Evolutionary conservation across 30 jellyfish, hydroid and myxozoan genomes (phyloP).

Genomic region (Turritopsis rubra): DNA sequence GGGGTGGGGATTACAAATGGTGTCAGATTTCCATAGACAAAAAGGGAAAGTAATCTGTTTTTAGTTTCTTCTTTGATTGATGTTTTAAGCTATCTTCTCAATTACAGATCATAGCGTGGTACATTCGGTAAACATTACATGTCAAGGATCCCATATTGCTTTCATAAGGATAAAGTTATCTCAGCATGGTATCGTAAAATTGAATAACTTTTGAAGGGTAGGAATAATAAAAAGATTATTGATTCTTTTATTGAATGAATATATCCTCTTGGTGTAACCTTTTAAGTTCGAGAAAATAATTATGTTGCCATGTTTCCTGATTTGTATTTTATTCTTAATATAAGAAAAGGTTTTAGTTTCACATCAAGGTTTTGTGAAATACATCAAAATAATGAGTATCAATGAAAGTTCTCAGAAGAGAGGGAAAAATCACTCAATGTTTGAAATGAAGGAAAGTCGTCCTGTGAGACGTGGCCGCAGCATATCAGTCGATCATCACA

Average conservation of each 20-base stretch:
- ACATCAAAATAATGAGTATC: no score
- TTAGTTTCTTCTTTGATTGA: no score
- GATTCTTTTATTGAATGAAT: background rate
- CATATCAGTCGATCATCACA: conserved; percentile 3
- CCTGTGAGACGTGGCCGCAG: background rate
- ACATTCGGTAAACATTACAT: background rate
- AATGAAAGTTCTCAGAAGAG: no score
- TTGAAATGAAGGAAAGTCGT: background rate
- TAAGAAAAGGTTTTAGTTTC: no score
- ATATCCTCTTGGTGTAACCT: background rate
- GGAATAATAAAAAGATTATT: background rate
- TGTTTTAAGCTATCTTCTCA: background rate
- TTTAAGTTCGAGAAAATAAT: background rate
- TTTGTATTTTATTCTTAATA: background rate
- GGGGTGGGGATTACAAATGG: no score
- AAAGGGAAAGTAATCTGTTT: no score
- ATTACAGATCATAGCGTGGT: background rate
- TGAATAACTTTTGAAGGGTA: background rate
- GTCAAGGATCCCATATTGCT: background rate
- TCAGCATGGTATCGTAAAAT: background rate
- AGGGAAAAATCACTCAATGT: background rate
- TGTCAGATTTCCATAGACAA: no score
- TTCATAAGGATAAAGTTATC: background rate
- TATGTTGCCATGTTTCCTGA: background rate
- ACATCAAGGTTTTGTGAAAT: no score